phyloP scores from a whole-genome alignment of 2,888 invertebrate genomes.

The Enoplolaimus lenunculus region DNA sequence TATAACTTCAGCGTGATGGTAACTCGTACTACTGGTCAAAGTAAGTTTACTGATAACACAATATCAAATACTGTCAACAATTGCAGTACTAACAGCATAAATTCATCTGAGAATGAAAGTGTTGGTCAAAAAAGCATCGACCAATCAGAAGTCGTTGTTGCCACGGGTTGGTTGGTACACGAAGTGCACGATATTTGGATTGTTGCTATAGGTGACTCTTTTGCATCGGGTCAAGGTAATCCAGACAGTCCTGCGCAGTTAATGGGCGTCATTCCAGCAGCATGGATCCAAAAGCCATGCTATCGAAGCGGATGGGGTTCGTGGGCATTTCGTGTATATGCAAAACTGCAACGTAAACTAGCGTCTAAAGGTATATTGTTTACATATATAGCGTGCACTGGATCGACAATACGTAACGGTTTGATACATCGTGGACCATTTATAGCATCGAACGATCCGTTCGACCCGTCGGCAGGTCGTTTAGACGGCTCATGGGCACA shows the following conservation, averaged over 20 bases:
- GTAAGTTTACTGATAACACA: background rate
- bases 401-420: conserved; percentile 30
- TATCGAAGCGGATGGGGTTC: conserved; percentile 28
- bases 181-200: conserved; percentile 28
- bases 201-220: conserved; percentile 34
- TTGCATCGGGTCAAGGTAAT: conserved; percentile 36
- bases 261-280: conserved; percentile 23
- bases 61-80: too few species aligned
- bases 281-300: conserved; percentile 30
- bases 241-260: conserved; percentile 26
- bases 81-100: too few species aligned
- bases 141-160: background rate
- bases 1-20: background rate
- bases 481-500: background rate
- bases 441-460: background rate
- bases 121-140: too few species aligned
- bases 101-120: too few species aligned
- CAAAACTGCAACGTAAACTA: conserved; percentile 7
- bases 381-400: conserved; percentile 33
- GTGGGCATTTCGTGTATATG: conserved; percentile 27
- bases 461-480: background rate
- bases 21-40: background rate
- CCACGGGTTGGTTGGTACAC: background rate
- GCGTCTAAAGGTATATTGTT: conserved; percentile 25
- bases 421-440: conserved; percentile 24